Conservation (phyloP, 1,140 invertebrate genomes). For the Caenorhabditis tropicalis region DNA sequence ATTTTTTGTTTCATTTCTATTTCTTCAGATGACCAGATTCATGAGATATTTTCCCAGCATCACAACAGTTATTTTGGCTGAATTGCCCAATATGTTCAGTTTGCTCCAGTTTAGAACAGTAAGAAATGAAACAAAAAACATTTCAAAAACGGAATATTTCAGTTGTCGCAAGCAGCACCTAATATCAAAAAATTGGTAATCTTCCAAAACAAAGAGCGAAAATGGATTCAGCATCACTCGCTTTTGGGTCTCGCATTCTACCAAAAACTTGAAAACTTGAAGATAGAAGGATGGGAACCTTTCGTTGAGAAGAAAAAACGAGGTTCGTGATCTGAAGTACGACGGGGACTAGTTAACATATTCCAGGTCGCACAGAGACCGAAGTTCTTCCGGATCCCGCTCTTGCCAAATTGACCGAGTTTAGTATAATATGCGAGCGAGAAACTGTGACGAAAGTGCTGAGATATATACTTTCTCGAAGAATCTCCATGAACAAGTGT, state of each 20-base stretch:
- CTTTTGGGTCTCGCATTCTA: not conserved
- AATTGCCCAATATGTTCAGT: not conserved
- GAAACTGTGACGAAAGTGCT: not conserved
- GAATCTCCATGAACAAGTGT: not conserved
- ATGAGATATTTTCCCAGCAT: not conserved
- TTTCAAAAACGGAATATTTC: not conserved
- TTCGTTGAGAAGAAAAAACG: not conserved
- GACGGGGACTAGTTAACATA: no score
- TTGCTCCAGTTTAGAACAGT: constrained; percentile 10
- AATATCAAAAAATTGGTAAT: not conserved
- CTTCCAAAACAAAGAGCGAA: not conserved
- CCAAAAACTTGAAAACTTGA: not conserved
- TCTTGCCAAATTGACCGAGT: not conserved
- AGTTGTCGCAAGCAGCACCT: not conserved
- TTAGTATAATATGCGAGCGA: not conserved
- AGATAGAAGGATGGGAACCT: not conserved
- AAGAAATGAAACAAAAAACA: not conserved
- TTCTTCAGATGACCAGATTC: constrained; percentile 22
- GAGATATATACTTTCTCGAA: not conserved
- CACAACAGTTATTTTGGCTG: not conserved
- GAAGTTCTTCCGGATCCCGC: not conserved
- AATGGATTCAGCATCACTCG: not conserved
- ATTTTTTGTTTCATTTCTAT: not conserved
- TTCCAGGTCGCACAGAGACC: not conserved
- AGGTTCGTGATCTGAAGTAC: not conserved